Base-by-base conservation (phyloP, 1,140 invertebrate species). In the Psix sp. region DNA sequence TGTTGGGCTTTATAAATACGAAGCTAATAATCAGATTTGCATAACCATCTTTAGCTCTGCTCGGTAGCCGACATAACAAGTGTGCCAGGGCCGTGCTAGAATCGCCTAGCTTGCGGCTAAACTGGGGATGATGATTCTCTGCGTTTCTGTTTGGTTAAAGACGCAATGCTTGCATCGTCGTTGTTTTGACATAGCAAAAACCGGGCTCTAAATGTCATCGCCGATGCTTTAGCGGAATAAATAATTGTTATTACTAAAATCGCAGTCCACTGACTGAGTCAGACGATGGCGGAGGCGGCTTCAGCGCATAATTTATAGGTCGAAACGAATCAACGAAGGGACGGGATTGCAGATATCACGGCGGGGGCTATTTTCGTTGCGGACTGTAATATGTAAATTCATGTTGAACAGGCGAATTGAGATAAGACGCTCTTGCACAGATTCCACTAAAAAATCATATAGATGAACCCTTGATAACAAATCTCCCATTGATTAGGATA, bases 231-330 rank as follows among this genome's bases (percentile, higher is more conserved):
- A 66, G 51, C 77, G 76, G 60, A 59, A 77, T 86, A 85, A 87
- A 85, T 85, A 83, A 86, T 84, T 81, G 79, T 82, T 81, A 82
- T 85, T 85, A 81, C 83, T 80, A 73, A 81, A 80, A 63, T 74
- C 52, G 71, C 63, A 56, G 67, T 54, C 60, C 49, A 49, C 31
- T 65, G 46, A 52, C 29, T 76, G 66, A 78, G 66, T 75, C 74
- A 77, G 78, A 77, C 15, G 54, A 45, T 13, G 42, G 49, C 38
- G 63, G 71, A 59, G 59, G 76, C 77, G 79, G 74, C 65, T 74
- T 79, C 72, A 76, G 72, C 76, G 71, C 62, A 78, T 84, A 83
- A 86, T 86, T 86, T 85, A 85, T 85, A 83, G 81, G 84, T 84
- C 78, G 76, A 77, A 72, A 71, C 74, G 75, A 81, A 86, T 82